Evolutionary conservation across 2,113 vertebrate genomes (phyloP).

Genomic region (Hassar affinis): DNA sequence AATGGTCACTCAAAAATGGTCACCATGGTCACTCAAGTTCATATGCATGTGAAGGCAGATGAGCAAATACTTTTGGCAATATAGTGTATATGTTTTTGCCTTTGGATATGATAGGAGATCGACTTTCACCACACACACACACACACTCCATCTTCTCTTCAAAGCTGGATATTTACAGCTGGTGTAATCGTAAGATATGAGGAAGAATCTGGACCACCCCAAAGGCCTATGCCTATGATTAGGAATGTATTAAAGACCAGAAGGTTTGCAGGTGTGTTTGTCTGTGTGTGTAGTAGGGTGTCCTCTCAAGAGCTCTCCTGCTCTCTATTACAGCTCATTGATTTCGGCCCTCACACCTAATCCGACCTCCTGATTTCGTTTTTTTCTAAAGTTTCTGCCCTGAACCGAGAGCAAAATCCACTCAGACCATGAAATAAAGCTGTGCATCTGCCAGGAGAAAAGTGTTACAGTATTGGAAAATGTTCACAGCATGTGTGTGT

Average conservation of each 20-base stretch:
- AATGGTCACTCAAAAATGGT: too few species aligned
- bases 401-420: constrained; percentile 52
- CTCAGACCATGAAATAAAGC: constrained; percentile 54
- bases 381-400: constrained; percentile 46
- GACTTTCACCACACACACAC: too few species aligned
- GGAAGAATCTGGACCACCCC: constrained; percentile 48
- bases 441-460: not conserved
- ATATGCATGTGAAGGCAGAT: too few species aligned
- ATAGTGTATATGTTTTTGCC: too few species aligned
- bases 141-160: too few species aligned
- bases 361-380: constrained; percentile 46
- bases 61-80: too few species aligned
- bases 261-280: constrained; percentile 35
- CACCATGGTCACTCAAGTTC: too few species aligned
- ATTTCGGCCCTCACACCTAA: constrained; percentile 53
- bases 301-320: constrained; percentile 34
- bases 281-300: constrained; percentile 15
- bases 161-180: constrained; percentile 42
- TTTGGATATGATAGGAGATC: too few species aligned
- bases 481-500: not conserved
- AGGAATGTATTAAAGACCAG: constrained; percentile 42
- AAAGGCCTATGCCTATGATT: constrained; percentile 43
- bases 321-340: constrained; percentile 50
- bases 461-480: constrained; percentile 9
- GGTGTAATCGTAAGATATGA: constrained; percentile 25